Base-by-base conservation (phyloP, 2,113 vertebrate species). In the Chaenogobius annularis region DNA sequence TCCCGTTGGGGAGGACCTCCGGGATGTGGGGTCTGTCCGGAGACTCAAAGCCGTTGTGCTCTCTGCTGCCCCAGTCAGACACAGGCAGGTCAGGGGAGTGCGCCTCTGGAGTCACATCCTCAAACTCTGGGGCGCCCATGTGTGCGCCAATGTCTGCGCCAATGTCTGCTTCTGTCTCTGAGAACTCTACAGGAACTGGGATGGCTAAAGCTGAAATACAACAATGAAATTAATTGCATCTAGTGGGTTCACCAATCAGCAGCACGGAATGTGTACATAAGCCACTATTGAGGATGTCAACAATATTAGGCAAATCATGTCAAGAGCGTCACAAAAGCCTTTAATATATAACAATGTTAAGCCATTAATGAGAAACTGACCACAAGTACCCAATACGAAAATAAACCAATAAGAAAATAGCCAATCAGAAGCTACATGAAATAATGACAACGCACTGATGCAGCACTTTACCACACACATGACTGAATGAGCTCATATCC, bases 111-210 rank as follows among this genome's bases (percentile, higher is more conserved):
- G 47, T 58, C 50, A 65, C 47, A 0, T 77, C 59, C 1, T 83
- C 84, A 65, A 78, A 78, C 47, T 75, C 80, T 9, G 66, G 70
- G 13, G 46, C 14, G 1, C 83, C 78, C 15, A 40, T 10, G 4
- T 65, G 37, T 20, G 15, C 31, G 26, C 26, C 26, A 4, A 31
- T 20, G 35, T 43, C 61, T 17, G 23, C 20, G 43, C 26, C 26
- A 4, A 31, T 20, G 35, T 43, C 61, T 17, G 23, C 20, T 35
- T 79, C 62, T 0, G 46, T 61, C 58, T 82, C 79, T 19, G 69
- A 77, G 66, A 86, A 80, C 3, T 85, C 77, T 7, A 13, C 35
- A 1, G 78, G 66, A 47, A 13, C 68, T 11, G 40, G 69, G 31
- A 80, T 37, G 23, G 48, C 84, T 77, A 75, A 14, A 26, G 40